Conservation (phyloP, 2,113 vertebrate species). For the Osmerus eperlanus region DNA sequence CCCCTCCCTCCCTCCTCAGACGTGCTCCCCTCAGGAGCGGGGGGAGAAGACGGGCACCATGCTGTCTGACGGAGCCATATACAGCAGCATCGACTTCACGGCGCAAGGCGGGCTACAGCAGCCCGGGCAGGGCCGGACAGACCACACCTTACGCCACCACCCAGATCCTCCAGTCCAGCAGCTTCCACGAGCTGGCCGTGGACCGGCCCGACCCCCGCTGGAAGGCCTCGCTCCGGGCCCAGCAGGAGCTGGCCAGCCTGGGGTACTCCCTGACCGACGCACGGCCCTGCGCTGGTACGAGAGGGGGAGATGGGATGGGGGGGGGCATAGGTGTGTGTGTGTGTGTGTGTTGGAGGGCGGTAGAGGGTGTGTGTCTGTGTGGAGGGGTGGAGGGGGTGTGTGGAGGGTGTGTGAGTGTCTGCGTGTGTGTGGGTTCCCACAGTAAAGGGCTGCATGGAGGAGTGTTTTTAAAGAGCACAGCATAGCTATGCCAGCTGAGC, state of each 20-base stretch:
- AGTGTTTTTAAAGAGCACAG: background rate
- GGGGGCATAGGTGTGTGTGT: background rate
- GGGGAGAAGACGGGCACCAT: slow-evolving; percentile 93
- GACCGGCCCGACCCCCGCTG: slow-evolving; percentile 92
- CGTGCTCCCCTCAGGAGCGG: slow-evolving; percentile 82
- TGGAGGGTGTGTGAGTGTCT: background rate
- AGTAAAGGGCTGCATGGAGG: background rate
- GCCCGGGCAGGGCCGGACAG: slow-evolving; percentile 84
- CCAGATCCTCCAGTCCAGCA: slow-evolving; percentile 93
- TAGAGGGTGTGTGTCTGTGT: background rate
- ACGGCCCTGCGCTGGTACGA: slow-evolving; percentile 86
- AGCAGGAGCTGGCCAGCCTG: slow-evolving; percentile 87
- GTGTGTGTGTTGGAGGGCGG: background rate
- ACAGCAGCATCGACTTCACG: slow-evolving; percentile 96
- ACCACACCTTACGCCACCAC: slow-evolving; percentile 93
- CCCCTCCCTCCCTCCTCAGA: slow-evolving; percentile 70
- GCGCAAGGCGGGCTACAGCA: slow-evolving; percentile 90
- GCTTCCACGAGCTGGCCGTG: slow-evolving; percentile 92
- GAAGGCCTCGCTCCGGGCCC: slow-evolving; percentile 91
- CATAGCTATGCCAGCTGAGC: background rate
- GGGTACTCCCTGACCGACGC: slow-evolving; percentile 91
- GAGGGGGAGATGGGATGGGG: background rate
- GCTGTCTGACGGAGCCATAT: slow-evolving; percentile 97
- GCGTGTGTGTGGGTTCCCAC: slow-evolving; percentile 10
- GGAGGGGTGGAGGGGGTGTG: background rate